These are phyloP conservation scores for Limnothrissa miodon DNA, from an alignment of 2,113 vertebrate species.

Conservation along the genomic window DNA sequence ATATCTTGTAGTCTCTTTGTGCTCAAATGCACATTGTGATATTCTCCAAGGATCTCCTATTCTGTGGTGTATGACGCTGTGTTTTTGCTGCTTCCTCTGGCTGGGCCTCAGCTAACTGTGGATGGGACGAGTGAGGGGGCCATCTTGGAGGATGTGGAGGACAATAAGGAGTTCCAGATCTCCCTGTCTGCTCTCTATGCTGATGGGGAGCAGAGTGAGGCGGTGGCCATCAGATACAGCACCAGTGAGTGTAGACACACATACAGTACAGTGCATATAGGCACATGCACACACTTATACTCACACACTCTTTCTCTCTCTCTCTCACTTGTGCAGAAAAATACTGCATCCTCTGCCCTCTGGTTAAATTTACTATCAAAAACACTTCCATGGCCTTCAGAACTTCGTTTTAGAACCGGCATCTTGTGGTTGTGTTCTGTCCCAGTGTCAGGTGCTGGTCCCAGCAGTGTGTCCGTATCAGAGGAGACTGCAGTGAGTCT, in stretches of 20 bases:
- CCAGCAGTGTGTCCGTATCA: constrained; percentile 73
- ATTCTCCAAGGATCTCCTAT: too few relatives aligned
- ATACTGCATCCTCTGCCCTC: too few relatives aligned
- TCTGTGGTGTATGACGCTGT: not conserved
- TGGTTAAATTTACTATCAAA: too few relatives aligned
- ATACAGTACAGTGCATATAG: not conserved
- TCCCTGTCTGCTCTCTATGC: constrained; percentile 86
- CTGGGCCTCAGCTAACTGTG: constrained; percentile 72
- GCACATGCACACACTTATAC: not conserved
- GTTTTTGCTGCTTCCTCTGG: not conserved
- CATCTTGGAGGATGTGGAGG: constrained; percentile 77
- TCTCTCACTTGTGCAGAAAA: too few relatives aligned
- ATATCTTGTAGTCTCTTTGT: not conserved
- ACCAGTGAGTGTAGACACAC: constrained; percentile 77
- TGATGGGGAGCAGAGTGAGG: constrained; percentile 86
- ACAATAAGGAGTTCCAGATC: constrained; percentile 84
- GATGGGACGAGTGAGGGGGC: constrained; percentile 73
- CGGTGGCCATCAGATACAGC: constrained; percentile 80
- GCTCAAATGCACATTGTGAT: too few relatives aligned
- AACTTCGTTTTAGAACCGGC: not conserved
- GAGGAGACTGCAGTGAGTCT: constrained; percentile 80
- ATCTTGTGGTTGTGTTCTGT: not conserved
- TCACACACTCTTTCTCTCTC: not conserved
- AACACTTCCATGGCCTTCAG: too few relatives aligned
- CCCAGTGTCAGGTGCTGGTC: constrained; percentile 76